Percentiles rank a stretch among this genome's conserved stretches.
Conservation (phyloP, 2,888 invertebrate genomes). For the Ichneumoninae sp. region DNA sequence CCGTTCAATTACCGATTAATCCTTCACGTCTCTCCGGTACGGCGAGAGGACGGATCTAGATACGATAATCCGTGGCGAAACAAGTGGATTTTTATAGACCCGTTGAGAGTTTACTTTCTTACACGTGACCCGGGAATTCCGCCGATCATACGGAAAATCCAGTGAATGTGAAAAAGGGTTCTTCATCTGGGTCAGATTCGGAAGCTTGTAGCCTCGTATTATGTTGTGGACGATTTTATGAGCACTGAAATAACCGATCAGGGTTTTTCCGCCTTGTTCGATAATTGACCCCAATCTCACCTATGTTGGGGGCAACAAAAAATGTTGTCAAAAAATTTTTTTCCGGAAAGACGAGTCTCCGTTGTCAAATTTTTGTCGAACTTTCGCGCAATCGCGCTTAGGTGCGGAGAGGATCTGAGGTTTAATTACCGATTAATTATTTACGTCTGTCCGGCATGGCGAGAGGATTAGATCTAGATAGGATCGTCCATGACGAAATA, state of each 20-base stretch:
- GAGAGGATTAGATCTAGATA: neutral
- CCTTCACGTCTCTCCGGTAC: neutral
- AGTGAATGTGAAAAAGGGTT: neutral
- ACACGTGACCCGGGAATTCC: no score
- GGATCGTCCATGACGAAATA: neutral
- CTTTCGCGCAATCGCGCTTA: no score
- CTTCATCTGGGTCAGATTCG: no score
- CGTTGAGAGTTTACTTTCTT: neutral
- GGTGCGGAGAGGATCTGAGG: conserved; percentile 32
- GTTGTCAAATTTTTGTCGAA: no score
- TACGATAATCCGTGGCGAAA: neutral
- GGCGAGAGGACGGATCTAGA: neutral
- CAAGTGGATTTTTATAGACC: neutral
- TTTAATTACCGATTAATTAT: conserved; percentile 13
- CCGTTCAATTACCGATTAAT: conserved; percentile 12
- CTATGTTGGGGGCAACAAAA: no score
- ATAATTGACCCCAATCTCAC: no score
- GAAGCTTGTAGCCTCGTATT: no score
- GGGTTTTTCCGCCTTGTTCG: no score
- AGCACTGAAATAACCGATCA: no score
- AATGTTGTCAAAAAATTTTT: no score
- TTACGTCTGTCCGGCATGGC: neutral
- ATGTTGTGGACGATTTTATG: no score
- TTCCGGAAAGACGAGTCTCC: no score
- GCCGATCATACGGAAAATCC: neutral